Evolutionary conservation across 2,113 vertebrate species (phyloP).

Genomic region (Tupaia tana): DNA sequence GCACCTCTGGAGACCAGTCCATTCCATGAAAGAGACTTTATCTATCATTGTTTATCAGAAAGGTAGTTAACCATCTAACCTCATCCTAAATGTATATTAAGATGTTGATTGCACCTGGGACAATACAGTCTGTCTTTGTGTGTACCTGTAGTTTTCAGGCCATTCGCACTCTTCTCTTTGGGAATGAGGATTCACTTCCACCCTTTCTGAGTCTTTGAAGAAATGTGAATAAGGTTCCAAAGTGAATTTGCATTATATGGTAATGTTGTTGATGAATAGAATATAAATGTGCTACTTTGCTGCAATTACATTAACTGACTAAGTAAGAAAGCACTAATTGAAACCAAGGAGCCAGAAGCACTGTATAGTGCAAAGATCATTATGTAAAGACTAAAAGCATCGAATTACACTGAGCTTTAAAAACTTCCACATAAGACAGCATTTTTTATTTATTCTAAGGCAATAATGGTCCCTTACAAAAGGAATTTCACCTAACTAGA

Average conservation of each 20-base stretch:
- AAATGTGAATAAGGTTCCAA: not conserved
- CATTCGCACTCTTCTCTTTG: not conserved
- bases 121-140: not conserved
- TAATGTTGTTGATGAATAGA: conserved; percentile 19
- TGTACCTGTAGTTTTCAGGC: not conserved
- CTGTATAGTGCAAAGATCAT: not conserved
- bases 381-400: conserved; percentile 1
- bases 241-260: conserved; percentile 45
- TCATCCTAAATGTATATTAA: not conserved
- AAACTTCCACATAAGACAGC: not conserved
- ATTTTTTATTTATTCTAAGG: conserved; percentile 36
- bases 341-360: conserved; percentile 46
- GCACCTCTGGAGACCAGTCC: not conserved
- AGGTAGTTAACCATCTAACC: not conserved
- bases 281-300: conserved; percentile 36
- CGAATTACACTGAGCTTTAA: not conserved
- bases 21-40: not conserved
- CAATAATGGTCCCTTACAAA: not conserved
- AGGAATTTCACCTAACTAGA: not conserved
- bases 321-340: conserved; percentile 48
- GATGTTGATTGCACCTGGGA: not conserved
- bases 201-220: conserved; percentile 5
- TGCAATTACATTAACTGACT: conserved; percentile 38
- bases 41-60: not conserved
- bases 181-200: not conserved